Evolutionary conservation across 2,797 vertebrate species (phyloP).

Genomic region (Acanthornis magna): DNA sequence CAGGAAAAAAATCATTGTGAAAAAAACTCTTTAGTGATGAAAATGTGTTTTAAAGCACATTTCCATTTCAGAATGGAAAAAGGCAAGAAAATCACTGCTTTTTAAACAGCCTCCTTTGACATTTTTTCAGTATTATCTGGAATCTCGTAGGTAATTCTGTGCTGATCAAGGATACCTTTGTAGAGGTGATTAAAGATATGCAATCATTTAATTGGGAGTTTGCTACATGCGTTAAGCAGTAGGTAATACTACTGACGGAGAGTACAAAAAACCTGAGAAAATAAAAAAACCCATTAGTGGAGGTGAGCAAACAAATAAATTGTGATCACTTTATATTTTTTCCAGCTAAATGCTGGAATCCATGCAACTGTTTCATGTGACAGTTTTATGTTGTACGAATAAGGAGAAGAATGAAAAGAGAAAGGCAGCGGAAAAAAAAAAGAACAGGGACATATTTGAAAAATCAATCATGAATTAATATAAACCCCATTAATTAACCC

Average conservation of each 20-base stretch:
- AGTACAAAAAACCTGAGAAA: neutral
- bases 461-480: neutral
- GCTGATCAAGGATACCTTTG: neutral
- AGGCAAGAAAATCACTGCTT: neutral
- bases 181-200: neutral
- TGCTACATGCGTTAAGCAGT: neutral
- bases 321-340: neutral
- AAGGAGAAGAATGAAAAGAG: neutral
- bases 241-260: neutral
- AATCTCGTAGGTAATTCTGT: neutral
- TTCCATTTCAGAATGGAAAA: neutral
- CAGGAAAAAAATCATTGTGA: neutral
- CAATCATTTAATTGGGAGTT: neutral
- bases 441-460: neutral
- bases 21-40: neutral
- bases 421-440: neutral
- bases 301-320: neutral
- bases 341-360: neutral
- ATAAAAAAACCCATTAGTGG: neutral
- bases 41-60: neutral
- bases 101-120: neutral
- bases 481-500: neutral
- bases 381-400: neutral
- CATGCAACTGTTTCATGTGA: neutral
- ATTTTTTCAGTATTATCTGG: neutral